Conservation (phyloP, 2,113 vertebrate genomes). For the Okapia johnstoni region DNA sequence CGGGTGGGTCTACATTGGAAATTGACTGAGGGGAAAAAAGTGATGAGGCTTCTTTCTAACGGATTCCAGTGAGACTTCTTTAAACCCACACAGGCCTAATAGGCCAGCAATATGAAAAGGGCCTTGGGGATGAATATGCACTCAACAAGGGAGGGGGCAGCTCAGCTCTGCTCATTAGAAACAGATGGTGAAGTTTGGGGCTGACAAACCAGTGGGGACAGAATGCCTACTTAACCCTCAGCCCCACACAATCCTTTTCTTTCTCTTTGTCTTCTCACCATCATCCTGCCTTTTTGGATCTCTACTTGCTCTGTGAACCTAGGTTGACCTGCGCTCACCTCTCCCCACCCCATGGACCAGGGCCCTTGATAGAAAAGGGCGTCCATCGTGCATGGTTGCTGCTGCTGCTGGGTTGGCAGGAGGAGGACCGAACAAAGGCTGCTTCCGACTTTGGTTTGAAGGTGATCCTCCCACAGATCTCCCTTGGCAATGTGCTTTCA, state of each 20-base stretch:
- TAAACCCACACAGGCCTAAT: background rate
- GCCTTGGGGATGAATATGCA: background rate
- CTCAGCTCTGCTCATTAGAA: background rate
- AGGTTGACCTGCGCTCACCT: background rate
- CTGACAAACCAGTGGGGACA: background rate
- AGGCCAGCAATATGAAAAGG: background rate
- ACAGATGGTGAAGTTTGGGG: background rate
- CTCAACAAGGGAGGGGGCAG: background rate
- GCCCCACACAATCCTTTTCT: background rate
- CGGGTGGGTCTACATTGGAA: background rate
- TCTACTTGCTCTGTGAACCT: background rate
- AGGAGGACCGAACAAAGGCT: background rate
- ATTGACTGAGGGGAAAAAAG: too few species aligned
- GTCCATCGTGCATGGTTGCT: background rate
- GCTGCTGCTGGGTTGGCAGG: background rate
- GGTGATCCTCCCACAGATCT: background rate
- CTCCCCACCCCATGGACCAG: accelerated
- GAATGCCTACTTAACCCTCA: background rate
- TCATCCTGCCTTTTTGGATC: background rate
- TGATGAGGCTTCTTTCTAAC: background rate
- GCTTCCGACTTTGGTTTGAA: background rate
- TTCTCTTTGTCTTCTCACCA: background rate
- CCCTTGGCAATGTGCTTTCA: background rate
- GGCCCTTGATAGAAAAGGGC: background rate
- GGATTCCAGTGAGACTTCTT: background rate